Conservation (phyloP, 2,888 invertebrate species). For the Ctena decussata region DNA sequence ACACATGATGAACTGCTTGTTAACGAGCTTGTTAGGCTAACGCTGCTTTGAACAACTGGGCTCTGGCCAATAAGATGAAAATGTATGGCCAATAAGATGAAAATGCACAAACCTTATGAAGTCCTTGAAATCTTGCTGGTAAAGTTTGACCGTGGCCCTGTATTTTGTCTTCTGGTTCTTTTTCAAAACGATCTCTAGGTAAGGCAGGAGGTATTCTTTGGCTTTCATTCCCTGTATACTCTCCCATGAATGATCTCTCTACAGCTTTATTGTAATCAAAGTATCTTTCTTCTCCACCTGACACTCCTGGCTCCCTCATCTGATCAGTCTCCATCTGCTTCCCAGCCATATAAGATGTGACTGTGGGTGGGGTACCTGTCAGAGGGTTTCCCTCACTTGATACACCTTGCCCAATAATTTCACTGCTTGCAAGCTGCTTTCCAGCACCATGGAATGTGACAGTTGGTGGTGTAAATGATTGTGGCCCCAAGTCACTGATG, state of each 20-base stretch:
- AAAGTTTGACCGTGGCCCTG: neutral
- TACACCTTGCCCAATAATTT: no score
- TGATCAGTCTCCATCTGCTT: neutral
- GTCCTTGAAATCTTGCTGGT: constrained; percentile 47
- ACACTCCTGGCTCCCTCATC: neutral
- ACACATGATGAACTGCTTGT: no score
- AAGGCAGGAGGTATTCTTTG: neutral
- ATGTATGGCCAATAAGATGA: no score
- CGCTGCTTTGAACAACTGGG: no score
- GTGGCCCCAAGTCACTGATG: constrained; percentile 41
- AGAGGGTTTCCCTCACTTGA: neutral
- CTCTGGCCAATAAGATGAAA: no score
- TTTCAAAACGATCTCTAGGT: constrained; percentile 2
- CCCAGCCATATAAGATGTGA: neutral
- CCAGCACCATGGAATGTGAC: neutral
- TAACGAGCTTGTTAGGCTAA: no score
- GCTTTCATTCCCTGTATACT: neutral
- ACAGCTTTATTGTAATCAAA: neutral
- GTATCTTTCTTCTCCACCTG: neutral
- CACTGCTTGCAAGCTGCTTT: neutral
- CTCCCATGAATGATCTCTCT: constrained; percentile 1
- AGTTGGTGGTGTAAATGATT: constrained; percentile 14
- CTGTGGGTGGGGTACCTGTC: neutral
- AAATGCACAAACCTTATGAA: constrained; percentile 60
- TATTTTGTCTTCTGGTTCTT: neutral